Percentiles rank a stretch among this genome's conserved stretches.
Conservation (phyloP, 53 echinoderm and acorn worm genomes). For the Holothuria leucospilota region DNA sequence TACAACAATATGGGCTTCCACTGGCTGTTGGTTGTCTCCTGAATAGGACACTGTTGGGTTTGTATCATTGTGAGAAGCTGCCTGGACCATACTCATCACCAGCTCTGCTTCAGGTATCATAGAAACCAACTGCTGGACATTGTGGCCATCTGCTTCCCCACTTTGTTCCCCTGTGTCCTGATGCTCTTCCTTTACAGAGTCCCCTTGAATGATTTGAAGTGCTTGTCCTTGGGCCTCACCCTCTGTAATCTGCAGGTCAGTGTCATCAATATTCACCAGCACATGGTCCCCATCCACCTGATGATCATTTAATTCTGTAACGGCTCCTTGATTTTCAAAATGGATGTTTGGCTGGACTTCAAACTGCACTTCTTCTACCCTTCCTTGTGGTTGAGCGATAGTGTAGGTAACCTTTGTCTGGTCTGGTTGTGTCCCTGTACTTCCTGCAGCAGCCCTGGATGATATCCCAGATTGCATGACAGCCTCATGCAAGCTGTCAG, state of each 20-base stretch:
- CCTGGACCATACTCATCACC: constrained; percentile 68
- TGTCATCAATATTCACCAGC: constrained; percentile 16
- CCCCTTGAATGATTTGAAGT: constrained; percentile 32
- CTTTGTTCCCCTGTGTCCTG: constrained; percentile 3
- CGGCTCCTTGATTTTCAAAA: constrained; percentile 14
- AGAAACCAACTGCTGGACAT: constrained; percentile 55
- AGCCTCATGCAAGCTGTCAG: constrained; percentile 64
- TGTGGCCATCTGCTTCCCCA: not conserved
- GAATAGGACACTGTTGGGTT: not conserved
- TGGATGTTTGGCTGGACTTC: constrained; percentile 23
- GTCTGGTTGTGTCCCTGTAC: not conserved
- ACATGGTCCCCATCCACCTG: not conserved
- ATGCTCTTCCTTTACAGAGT: not conserved
- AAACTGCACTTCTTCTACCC: constrained; percentile 28
- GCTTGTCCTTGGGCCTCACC: constrained; percentile 2
- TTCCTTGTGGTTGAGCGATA: constrained; percentile 16
- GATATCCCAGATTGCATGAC: constrained; percentile 65
- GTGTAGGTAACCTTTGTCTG: constrained; percentile 40
- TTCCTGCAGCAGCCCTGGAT: not conserved
- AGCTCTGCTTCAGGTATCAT: constrained; percentile 59
- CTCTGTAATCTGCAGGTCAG: constrained; percentile 8
- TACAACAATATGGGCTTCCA: constrained; percentile 35
- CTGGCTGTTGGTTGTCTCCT: not conserved
- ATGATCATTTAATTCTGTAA: not conserved
- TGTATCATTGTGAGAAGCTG: constrained; percentile 27